Percentiles rank a stretch among this genome's conserved stretches.
Conservation (phyloP, 2,113 vertebrate genomes). For the Penelope pileata region DNA sequence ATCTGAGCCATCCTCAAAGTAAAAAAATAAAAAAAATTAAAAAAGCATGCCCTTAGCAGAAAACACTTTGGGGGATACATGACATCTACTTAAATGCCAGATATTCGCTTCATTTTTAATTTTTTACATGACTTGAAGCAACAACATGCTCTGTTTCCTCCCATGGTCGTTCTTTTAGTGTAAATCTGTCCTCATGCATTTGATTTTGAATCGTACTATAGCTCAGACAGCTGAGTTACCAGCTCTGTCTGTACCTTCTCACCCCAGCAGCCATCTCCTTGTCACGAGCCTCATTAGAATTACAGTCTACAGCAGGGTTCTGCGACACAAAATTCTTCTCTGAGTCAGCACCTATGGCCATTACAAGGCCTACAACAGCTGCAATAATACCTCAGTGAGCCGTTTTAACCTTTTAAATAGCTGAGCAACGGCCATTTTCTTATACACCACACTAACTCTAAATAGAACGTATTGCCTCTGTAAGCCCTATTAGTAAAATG, state of each 20-base stretch:
- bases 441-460: constrained; percentile 51
- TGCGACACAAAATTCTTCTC: constrained; percentile 26
- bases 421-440: constrained; percentile 63
- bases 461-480: constrained; percentile 58
- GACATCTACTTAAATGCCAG: not conserved
- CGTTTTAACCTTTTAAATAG: constrained; percentile 40
- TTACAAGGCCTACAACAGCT: constrained; percentile 69
- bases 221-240: not conserved
- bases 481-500: constrained; percentile 62
- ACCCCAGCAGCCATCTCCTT: not conserved
- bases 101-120: not conserved
- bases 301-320: constrained; percentile 6
- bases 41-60: not conserved
- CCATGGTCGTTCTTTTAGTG: not conserved
- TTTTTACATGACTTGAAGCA: constrained; percentile 30
- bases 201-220: not conserved
- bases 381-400: constrained; percentile 64
- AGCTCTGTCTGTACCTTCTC: not conserved
- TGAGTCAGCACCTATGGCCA: constrained; percentile 53
- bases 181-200: not conserved
- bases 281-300: not conserved
- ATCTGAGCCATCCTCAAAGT: not conserved
- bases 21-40: not conserved
- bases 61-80: not conserved
- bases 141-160: not conserved